Base-by-base conservation (phyloP, 64 coral and sea anemone genomes). In the Montipora foliosa region DNA sequence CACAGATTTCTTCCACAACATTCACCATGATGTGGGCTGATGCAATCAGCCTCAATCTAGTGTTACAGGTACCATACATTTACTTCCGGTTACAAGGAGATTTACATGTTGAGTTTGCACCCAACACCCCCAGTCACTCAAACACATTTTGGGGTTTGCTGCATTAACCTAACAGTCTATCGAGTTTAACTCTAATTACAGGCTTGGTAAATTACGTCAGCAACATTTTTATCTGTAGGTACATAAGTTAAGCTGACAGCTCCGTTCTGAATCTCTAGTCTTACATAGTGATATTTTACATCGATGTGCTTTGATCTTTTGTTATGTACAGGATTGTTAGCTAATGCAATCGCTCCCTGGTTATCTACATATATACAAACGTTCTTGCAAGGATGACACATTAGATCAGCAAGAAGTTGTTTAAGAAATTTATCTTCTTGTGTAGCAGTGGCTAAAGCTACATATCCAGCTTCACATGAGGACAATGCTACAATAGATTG, bases 381-480 rank as follows among this genome's bases (percentile, higher is more conserved):
- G n/a, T 77, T 25, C 44, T 29, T 57, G 29, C 51, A 11, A 7
- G 49, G 22, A 61, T 62, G 62, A 46, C 21, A 19, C 46, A 52
- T 50, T 67, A 92, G 72, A 71, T 78, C 55, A 5, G 74, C 51
- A 29, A 48, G 76, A 55, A 93, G 57, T 22, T 93, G 91, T 20
- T 57, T 68, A 24, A 87, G 64, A 67, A 86, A 74, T 87, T 86
- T 84, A 21, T 49, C 70, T 62, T 62, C 79, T 9, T 88, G 62
- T 70, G 52, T 78, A 37, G 75, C 46, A 78, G 75, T 37, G 46
- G 75, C 75, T 20, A 77, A 76, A 50, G 45, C 16, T 66, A 76
- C 50, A 57, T 88, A 88, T 57, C 75, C 90, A 29, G 91, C 81
- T 71, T 93, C 91, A 84, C 91, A 87, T 74, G 81, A 78, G 21